A percentile compares a stretch with the other conserved stretches of the same genome.
These are phyloP conservation scores for Ctenopoma kingsleyae DNA, from an alignment of 2,797 vertebrate species.

Conservation along the genomic window DNA sequence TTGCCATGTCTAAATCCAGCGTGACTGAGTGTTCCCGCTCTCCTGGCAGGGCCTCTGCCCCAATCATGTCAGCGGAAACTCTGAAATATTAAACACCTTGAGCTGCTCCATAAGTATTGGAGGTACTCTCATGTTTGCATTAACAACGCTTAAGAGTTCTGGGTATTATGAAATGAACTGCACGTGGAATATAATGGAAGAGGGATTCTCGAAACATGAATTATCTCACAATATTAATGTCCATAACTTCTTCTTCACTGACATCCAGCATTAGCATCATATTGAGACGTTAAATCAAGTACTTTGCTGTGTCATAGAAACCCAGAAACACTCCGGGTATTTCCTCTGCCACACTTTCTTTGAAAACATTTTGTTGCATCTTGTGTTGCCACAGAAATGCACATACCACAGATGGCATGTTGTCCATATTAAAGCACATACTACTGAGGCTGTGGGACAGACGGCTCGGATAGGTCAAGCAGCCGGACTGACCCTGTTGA, in stretches of 20 bases:
- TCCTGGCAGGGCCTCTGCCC: slow-evolving; percentile 46
- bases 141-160: slow-evolving; percentile 63
- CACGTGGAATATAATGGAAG: slow-evolving; percentile 61
- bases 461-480: slow-evolving; percentile 72
- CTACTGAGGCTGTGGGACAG: slow-evolving; percentile 62
- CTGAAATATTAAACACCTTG: slow-evolving; percentile 82
- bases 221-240: slow-evolving; percentile 51
- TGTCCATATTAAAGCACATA: slow-evolving; percentile 72
- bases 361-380: slow-evolving; percentile 44
- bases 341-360: slow-evolving; percentile 55
- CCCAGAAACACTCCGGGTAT: slow-evolving; percentile 50
- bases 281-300: slow-evolving; percentile 36
- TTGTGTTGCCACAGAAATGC: slow-evolving; percentile 67
- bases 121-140: slow-evolving; percentile 74
- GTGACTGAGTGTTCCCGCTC: slow-evolving; percentile 75
- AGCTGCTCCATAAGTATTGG: slow-evolving; percentile 63
- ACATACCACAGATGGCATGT: slow-evolving; percentile 64
- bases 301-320: slow-evolving; percentile 46
- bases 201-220: slow-evolving; percentile 61
- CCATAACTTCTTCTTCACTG: slow-evolving; percentile 26
- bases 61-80: slow-evolving; percentile 76
- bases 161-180: slow-evolving; percentile 47
- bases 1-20: slow-evolving; percentile 77
- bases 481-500: slow-evolving; percentile 69
- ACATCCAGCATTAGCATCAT: slow-evolving; percentile 62